phyloP scores from a whole-genome alignment of 1,140 invertebrate species.

The Ceratoteleas bidentatus region DNA sequence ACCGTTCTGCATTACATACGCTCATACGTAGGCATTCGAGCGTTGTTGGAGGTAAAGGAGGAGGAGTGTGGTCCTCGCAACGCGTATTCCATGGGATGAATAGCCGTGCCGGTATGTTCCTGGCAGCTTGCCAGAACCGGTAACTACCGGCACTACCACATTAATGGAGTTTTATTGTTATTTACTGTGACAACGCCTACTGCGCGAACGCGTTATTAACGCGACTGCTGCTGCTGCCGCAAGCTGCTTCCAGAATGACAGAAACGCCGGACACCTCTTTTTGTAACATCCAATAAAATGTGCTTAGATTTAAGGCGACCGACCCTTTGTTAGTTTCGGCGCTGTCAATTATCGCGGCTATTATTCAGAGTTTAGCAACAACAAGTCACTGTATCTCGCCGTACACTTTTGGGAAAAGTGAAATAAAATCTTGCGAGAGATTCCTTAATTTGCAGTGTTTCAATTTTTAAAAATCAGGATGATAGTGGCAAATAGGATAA shows the following conservation, averaged over 20 bases:
- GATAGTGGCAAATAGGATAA: no score
- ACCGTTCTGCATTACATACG: slow-evolving; percentile 75
- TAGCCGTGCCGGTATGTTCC: slow-evolving; percentile 74
- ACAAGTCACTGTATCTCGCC: no score
- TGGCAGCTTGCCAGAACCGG: slow-evolving; percentile 76
- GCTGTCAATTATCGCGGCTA: slow-evolving; percentile 27
- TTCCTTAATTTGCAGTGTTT: no score
- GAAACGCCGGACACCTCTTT: slow-evolving; percentile 59
- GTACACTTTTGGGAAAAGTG: no score
- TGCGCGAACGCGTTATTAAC: slow-evolving; percentile 71
- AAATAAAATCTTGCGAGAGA: no score
- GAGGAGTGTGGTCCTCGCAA: slow-evolving; percentile 55
- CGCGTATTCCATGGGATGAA: slow-evolving; percentile 73
- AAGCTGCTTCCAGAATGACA: slow-evolving; percentile 65
- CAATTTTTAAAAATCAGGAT: no score
- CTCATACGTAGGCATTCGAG: slow-evolving; percentile 71
- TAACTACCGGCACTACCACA: slow-evolving; percentile 77
- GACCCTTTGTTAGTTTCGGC: slow-evolving; percentile 19
- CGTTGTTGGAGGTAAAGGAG: slow-evolving; percentile 58
- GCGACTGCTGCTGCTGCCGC: slow-evolving; percentile 66
- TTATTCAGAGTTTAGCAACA: no score
- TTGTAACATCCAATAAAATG: slow-evolving; percentile 60
- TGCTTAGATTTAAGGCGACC: slow-evolving; percentile 47
- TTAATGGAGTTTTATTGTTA: slow-evolving; percentile 82
- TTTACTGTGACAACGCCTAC: slow-evolving; percentile 76